Evolutionary conservation across 2,113 vertebrate genomes (phyloP).

Genomic region (Pipra filicauda): DNA sequence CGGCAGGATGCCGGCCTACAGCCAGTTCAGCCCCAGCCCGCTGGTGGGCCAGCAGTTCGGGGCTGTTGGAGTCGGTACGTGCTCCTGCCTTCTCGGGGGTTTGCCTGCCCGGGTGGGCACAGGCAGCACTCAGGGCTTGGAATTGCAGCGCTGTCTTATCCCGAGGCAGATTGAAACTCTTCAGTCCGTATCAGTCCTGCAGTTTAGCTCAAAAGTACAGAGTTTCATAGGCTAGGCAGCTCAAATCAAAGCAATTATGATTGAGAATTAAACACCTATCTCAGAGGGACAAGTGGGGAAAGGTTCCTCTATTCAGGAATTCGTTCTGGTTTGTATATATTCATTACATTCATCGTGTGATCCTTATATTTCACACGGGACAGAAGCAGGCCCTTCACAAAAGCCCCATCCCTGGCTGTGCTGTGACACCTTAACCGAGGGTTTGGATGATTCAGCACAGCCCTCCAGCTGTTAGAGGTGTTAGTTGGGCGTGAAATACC

Average conservation of each 20-base stretch:
- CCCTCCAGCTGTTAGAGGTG: background rate
- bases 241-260: background rate
- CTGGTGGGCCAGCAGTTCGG: conserved; percentile 87
- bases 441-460: background rate
- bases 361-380: background rate
- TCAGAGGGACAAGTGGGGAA: background rate
- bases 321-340: background rate
- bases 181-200: background rate
- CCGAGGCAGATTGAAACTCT: background rate
- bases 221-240: background rate
- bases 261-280: background rate
- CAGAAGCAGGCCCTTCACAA: background rate
- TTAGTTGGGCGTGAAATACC: background rate
- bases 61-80: conserved; percentile 84
- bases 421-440: background rate
- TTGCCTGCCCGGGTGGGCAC: background rate
- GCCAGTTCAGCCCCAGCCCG: conserved; percentile 85
- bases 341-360: background rate
- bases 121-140: background rate
- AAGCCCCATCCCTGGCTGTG: background rate
- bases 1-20: conserved; percentile 88
- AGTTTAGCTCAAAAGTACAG: background rate
- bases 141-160: background rate
- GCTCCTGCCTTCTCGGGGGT: background rate
- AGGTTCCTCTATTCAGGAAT: background rate